These are phyloP conservation scores for Syrrhaptes paradoxus DNA, from an alignment of 2,113 vertebrate genomes.

Conservation along the genomic window DNA sequence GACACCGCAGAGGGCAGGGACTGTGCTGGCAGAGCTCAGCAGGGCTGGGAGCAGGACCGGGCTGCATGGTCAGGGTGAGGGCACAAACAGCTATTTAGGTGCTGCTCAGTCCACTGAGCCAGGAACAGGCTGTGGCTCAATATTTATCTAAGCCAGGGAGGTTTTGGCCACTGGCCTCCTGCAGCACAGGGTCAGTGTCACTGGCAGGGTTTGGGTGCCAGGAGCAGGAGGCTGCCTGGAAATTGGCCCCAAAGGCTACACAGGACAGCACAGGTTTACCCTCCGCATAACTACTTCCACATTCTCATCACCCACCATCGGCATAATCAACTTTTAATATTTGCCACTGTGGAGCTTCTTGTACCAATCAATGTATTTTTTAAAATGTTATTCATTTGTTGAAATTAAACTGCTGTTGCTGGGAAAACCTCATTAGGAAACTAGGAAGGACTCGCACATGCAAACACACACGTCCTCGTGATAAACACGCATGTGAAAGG, in stretches of 20 bases:
- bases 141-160: not conserved
- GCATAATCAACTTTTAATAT: not conserved
- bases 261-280: not conserved
- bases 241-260: not conserved
- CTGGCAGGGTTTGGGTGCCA: not conserved
- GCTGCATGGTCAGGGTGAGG: not conserved
- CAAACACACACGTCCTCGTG: rapidly evolving
- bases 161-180: not conserved
- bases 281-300: not conserved
- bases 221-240: not conserved
- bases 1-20: not conserved
- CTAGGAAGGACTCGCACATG: not conserved
- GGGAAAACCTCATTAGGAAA: not conserved
- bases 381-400: not conserved
- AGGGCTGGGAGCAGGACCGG: not conserved
- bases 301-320: not conserved
- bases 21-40: not conserved
- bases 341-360: not conserved
- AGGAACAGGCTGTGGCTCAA: not conserved
- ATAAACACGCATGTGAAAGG: not conserved
- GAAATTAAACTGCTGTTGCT: not conserved
- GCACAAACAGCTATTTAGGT: not conserved
- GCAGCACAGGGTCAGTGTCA: not conserved
- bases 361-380: rapidly evolving
- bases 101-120: not conserved